Evolutionary conservation across 1,140 invertebrate genomes (phyloP).

Genomic region (Diabrotica virgifera): DNA sequence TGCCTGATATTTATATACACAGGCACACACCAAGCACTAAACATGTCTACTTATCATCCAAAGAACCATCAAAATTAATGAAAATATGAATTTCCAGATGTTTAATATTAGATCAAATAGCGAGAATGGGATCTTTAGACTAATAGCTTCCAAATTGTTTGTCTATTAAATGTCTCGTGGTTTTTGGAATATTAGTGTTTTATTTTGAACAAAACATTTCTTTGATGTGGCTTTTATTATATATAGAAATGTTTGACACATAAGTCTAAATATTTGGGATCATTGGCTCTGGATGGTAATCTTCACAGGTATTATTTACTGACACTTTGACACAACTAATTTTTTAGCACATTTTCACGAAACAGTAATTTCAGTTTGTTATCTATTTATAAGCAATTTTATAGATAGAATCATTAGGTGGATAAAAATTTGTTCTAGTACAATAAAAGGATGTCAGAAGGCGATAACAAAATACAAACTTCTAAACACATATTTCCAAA

Average conservation of each 20-base stretch:
- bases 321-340: too few species aligned
- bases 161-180: constrained; percentile 10
- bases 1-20: constrained; percentile 27
- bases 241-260: neutral
- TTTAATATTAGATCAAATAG: constrained; percentile 15
- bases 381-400: too few species aligned
- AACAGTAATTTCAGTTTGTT: too few species aligned
- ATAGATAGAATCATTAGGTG: too few species aligned
- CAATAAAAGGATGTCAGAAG: too few species aligned
- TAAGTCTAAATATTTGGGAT: too few species aligned
- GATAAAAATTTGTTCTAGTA: too few species aligned
- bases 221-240: neutral
- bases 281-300: too few species aligned
- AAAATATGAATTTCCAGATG: constrained; percentile 19
- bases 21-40: constrained; percentile 12
- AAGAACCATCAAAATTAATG: constrained; percentile 21
- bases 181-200: constrained; percentile 5
- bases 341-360: too few species aligned
- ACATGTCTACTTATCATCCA: constrained; percentile 29
- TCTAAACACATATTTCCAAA: too few species aligned
- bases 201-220: neutral
- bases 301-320: too few species aligned
- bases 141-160: constrained; percentile 19
- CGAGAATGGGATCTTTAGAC: constrained; percentile 13
- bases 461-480: too few species aligned